Base-by-base conservation (phyloP, 2,113 vertebrate species). In the Amphilophus citrinellus region DNA sequence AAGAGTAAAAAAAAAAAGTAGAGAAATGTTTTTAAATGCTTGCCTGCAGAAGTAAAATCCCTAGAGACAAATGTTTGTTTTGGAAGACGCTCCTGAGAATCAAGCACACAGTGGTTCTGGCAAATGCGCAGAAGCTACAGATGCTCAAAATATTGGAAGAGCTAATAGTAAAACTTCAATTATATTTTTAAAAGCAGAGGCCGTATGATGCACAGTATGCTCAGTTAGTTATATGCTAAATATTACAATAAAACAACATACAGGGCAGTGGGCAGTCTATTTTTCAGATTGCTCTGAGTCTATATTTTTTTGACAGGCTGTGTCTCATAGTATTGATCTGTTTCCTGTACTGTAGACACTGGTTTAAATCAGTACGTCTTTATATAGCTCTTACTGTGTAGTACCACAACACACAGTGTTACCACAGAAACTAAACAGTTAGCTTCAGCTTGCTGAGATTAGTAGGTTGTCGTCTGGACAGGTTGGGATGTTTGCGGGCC, bases 391-490 rank as follows among this genome's bases (percentile, higher is more conserved):
- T 53, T n/a, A 15, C 44, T 27, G 62, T 18, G 32, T 66, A 62
- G 50, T 4, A 9, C 86, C 79, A 59, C 82, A 85, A 89, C 85
- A 93, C 47, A 79, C 62, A 42, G 60, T 6, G 80, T 91, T 73
- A 71, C 92, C 89, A 65, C 59, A 22, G 91, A 65, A 87, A 93
- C 91, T 30, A 80, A 91, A 91, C 87, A 76, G 87, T 84, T 76
- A 92, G 78, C 83, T 84, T 57, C 78, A 77, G 84, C 81, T 35
- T 37, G 65, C 82, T 7, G 62, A 89, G 89, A 93, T 93, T 91
- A 93, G 88, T 78, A 84, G 89, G 86, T 89, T 89, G 93, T 90
- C 87, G 91, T 87, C 87, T 58, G 88, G 84, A 73, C 86, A 77
- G 88, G 89, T 85, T 1, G 30, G 84, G 84, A 77, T 79, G 82